These are phyloP conservation scores for Archips crataeganus DNA, from an alignment of 2,888 invertebrate genomes.

Conservation along the genomic window DNA sequence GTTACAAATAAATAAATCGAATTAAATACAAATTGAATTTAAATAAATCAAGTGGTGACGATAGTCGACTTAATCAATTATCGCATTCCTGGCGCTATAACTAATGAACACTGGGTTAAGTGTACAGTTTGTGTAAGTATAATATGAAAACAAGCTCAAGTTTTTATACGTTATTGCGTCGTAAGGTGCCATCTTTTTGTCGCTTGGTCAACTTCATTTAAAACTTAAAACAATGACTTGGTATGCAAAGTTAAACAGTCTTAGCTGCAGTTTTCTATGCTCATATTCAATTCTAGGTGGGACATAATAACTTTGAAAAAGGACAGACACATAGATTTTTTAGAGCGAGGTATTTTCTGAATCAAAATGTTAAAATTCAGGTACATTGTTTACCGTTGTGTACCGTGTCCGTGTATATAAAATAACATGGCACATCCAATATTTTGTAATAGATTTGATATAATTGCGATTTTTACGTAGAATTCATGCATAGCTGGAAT, in stretches of 20 bases:
- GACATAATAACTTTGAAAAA: not conserved
- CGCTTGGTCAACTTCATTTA: conserved; percentile 5
- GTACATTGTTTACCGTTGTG: conserved; percentile 3
- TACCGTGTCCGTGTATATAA: conserved; percentile 15
- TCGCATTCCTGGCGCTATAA: not conserved
- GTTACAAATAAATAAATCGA: too few species aligned
- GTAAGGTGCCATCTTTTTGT: not conserved
- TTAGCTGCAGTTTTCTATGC: not conserved
- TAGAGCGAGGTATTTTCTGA: not conserved
- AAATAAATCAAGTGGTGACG: too few species aligned
- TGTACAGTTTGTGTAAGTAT: conserved; percentile 22
- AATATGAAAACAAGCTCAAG: conserved; percentile 29
- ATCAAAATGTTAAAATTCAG: not conserved
- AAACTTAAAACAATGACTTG: conserved; percentile 1
- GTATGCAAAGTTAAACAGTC: not conserved
- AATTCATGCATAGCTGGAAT: conserved; percentile 27
- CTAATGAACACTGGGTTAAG: not conserved
- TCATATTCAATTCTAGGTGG: not conserved
- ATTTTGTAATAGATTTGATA: not conserved
- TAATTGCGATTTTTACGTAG: not conserved
- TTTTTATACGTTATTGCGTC: conserved; percentile 13
- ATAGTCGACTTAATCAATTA: not conserved
- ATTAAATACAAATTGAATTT: too few species aligned
- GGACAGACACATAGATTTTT: not conserved
- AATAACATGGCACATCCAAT: conserved; percentile 31